Evolutionary conservation across 2,888 invertebrate genomes (phyloP).

Genomic region (Nysson spinosus): DNA sequence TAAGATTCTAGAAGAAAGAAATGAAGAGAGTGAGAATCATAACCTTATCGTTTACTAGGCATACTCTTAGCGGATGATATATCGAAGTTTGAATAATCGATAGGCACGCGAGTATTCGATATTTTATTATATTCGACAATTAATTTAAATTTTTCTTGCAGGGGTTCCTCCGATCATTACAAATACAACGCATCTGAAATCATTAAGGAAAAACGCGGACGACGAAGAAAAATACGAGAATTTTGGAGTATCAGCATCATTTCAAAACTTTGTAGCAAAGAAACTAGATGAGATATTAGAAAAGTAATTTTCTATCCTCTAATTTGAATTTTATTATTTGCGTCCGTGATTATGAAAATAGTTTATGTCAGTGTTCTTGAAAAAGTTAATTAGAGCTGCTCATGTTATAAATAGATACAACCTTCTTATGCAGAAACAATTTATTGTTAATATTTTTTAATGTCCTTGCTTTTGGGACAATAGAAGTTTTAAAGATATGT

Average conservation of each 20-base stretch:
- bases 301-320: too few species aligned
- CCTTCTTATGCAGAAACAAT: too few species aligned
- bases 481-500: too few species aligned
- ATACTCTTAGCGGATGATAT: neutral
- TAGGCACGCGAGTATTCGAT: too few species aligned
- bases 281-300: conserved; percentile 65
- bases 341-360: too few species aligned
- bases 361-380: too few species aligned
- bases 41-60: conserved; percentile 31
- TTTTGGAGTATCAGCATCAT: conserved; percentile 63
- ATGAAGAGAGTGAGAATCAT: conserved; percentile 16
- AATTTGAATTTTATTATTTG: too few species aligned
- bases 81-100: too few species aligned
- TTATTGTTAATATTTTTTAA: too few species aligned
- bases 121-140: neutral
- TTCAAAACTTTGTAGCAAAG: conserved; percentile 65
- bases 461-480: too few species aligned
- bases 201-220: conserved; percentile 35
- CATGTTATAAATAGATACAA: too few species aligned
- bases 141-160: neutral
- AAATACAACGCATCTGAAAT: conserved; percentile 16
- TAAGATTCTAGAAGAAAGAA: neutral
- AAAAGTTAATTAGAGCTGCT: too few species aligned
- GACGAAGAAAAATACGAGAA: conserved; percentile 52
- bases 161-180: neutral